These are phyloP conservation scores for Acrossocheilus wenchowensis DNA, from an alignment of 2,797 vertebrate genomes.

Conservation along the genomic window DNA sequence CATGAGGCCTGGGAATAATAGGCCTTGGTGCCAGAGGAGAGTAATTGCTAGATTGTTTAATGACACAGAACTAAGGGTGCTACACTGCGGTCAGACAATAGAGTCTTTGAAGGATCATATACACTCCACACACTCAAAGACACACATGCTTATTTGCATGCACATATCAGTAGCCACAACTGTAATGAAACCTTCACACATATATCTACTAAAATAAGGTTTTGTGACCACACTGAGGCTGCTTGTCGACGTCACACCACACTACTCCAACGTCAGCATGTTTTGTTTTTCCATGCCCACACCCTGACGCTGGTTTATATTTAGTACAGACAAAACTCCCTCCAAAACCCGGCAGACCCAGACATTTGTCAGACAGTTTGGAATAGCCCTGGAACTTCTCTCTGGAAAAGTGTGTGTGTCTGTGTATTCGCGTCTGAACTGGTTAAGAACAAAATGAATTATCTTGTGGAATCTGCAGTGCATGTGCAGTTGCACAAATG, in stretches of 20 bases:
- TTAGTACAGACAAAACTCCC: slow-evolving; percentile 71
- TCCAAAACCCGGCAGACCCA: slow-evolving; percentile 60
- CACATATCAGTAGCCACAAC: slow-evolving; percentile 13
- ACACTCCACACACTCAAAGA: slow-evolving; percentile 25
- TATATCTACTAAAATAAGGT: slow-evolving; percentile 34
- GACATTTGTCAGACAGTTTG: slow-evolving; percentile 76
- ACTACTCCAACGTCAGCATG: slow-evolving; percentile 72
- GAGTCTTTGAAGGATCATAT: slow-evolving; percentile 18
- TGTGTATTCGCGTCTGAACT: slow-evolving; percentile 32
- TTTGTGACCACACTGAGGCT: slow-evolving; percentile 50
- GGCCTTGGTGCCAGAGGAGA: slow-evolving; percentile 55
- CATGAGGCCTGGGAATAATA: slow-evolving; percentile 60
- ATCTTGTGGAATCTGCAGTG: slow-evolving; percentile 14
- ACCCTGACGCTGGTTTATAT: slow-evolving; percentile 80
- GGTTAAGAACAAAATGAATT: slow-evolving; percentile 29
- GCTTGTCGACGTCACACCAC: slow-evolving; percentile 70
- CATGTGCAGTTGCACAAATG: slow-evolving; percentile 35
- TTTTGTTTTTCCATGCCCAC: slow-evolving; percentile 83
- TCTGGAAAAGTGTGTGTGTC: slow-evolving; percentile 49
- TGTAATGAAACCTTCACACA: slow-evolving; percentile 35
- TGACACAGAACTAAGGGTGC: slow-evolving; percentile 45
- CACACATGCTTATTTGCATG: slow-evolving; percentile 30
- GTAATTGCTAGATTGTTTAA: slow-evolving; percentile 58
- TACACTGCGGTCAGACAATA: slow-evolving; percentile 38
- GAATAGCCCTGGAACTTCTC: slow-evolving; percentile 61